Evolutionary conservation across 1,140 invertebrate genomes (phyloP).

Genomic region (Formica exsecta): DNA sequence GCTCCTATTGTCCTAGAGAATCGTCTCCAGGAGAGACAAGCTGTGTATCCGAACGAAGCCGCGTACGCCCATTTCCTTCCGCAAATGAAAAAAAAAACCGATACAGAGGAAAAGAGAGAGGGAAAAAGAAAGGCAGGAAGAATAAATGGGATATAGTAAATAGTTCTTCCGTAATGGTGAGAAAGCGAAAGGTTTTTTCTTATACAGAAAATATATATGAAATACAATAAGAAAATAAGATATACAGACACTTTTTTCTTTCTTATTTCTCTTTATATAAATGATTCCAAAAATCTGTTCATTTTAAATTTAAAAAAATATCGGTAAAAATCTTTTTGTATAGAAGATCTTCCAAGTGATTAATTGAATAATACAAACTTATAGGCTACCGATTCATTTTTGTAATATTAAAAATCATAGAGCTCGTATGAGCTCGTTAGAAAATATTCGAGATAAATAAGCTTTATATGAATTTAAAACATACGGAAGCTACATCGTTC

Average conservation of each 20-base stretch:
- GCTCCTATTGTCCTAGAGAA: constrained; percentile 68
- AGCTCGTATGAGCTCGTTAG: background rate
- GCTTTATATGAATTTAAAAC: background rate
- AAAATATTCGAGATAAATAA: background rate
- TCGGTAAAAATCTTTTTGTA: background rate
- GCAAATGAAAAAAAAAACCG: background rate
- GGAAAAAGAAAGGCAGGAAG: background rate
- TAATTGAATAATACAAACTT: background rate
- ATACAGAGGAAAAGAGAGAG: too few species aligned
- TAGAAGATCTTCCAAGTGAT: background rate
- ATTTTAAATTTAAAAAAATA: background rate
- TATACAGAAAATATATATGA: background rate
- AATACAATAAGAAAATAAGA: constrained; percentile 39
- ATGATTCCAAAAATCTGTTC: background rate
- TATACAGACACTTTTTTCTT: background rate
- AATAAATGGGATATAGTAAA: constrained; percentile 19
- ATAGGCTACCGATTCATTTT: background rate
- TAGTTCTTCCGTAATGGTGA: background rate
- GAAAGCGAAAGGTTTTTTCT: background rate
- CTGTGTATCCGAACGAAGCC: constrained; percentile 3
- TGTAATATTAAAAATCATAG: background rate
- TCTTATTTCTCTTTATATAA: background rate
- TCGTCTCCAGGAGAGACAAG: constrained; percentile 47
- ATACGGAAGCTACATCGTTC: background rate
- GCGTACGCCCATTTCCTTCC: constrained; percentile 77